Conservation (phyloP, 2,888 invertebrate genomes). For the Cactoblastis cactorum region DNA sequence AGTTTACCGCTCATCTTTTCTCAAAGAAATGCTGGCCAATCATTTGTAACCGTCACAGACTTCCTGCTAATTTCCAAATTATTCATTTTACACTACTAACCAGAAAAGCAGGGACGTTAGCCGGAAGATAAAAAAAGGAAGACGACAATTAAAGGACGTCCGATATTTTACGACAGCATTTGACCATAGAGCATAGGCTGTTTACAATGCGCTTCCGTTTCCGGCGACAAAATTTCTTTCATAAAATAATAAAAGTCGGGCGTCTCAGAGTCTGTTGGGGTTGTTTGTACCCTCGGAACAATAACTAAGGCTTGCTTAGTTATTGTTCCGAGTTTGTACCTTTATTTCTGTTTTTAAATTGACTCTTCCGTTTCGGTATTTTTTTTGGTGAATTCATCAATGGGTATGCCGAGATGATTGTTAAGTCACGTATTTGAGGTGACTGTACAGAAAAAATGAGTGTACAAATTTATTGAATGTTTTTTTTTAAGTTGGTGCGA, state of each 20-base stretch:
- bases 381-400: neutral
- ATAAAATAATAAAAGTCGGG: conserved; percentile 14
- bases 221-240: conserved; percentile 31
- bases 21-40: neutral
- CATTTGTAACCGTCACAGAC: neutral
- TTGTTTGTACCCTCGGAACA: too few species aligned
- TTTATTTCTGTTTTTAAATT: conserved; percentile 5
- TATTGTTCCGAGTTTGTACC: neutral
- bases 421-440: neutral
- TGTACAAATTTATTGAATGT: too few species aligned
- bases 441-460: neutral
- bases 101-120: too few species aligned
- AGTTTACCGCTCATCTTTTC: too few species aligned
- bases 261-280: conserved; percentile 8
- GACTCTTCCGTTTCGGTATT: conserved; percentile 1
- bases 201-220: conserved; percentile 57
- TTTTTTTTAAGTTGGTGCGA: too few species aligned
- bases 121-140: conserved; percentile 9
- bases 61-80: conserved; percentile 6
- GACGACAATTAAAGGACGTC: conserved; percentile 9
- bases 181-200: conserved; percentile 23
- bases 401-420: neutral
- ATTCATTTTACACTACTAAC: too few species aligned
- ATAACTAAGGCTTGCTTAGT: too few species aligned
- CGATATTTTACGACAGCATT: conserved; percentile 24